phyloP scores from a whole-genome alignment of 2,888 invertebrate genomes.

The Lepas anatifera region DNA sequence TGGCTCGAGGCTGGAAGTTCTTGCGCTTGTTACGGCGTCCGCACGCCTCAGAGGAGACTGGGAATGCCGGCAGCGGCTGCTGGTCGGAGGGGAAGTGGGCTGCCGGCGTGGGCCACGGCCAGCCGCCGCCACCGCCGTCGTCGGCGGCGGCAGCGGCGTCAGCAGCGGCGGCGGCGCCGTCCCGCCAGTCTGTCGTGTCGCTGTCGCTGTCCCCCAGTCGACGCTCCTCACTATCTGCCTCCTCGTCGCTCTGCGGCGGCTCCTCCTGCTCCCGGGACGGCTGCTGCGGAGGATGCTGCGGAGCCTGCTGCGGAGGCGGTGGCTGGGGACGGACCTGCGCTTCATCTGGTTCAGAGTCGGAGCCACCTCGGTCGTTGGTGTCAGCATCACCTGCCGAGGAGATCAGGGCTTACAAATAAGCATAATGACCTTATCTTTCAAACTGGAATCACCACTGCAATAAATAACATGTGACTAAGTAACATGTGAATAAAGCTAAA shows the following conservation, averaged over 20 bases:
- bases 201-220: constrained; percentile 27
- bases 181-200: constrained; percentile 26
- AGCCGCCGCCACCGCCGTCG: constrained; percentile 23
- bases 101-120: neutral
- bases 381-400: too few species aligned
- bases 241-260: constrained; percentile 27
- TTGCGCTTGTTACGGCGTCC: constrained; percentile 50
- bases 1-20: constrained; percentile 65
- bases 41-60: constrained; percentile 23
- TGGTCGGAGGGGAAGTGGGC: neutral
- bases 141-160: too few species aligned
- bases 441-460: too few species aligned
- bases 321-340: too few species aligned
- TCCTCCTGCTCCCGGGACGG: constrained; percentile 23
- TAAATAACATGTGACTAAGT: too few species aligned
- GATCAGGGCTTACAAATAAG: too few species aligned
- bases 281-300: too few species aligned
- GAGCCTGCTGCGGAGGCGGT: too few species aligned
- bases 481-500: too few species aligned
- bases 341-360: constrained; percentile 19
- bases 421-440: too few species aligned
- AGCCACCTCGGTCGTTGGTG: constrained; percentile 8
- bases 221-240: constrained; percentile 20
- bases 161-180: constrained; percentile 25
- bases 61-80: neutral